A percentile compares a stretch with the other conserved stretches of the same genome.
Conservation (phyloP, 2,888 invertebrate species). For the Pandemis heparana region DNA sequence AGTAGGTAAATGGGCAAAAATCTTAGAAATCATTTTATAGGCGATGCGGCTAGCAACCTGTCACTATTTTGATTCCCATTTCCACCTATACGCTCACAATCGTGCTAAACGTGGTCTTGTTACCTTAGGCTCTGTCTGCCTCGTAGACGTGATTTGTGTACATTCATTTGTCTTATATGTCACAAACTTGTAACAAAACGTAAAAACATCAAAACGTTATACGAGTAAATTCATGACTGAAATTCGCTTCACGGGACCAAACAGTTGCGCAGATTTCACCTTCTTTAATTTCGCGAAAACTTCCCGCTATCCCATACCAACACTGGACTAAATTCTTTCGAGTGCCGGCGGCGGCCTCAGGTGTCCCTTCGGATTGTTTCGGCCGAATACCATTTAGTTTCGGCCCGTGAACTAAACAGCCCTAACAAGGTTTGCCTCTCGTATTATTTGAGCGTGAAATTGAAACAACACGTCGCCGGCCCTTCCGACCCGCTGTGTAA, state of each 20-base stretch:
- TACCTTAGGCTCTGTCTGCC: no score
- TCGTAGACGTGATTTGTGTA: no score
- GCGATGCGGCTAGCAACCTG: no score
- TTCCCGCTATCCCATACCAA: conserved; percentile 46
- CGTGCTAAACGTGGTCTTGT: no score
- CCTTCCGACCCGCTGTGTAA: conserved; percentile 41
- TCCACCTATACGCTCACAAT: no score
- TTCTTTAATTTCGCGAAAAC: conserved; percentile 14
- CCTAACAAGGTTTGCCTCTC: conserved; percentile 60
- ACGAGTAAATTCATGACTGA: no score
- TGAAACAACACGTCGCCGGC: conserved; percentile 45
- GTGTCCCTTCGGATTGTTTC: conserved; percentile 66
- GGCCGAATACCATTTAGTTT: conserved; percentile 65
- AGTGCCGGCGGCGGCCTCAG: conserved; percentile 60
- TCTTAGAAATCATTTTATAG: no score
- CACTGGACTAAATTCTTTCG: conserved; percentile 54
- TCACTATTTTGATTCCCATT: no score
- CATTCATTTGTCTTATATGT: no score
- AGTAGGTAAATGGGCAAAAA: no score
- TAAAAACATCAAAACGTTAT: no score
- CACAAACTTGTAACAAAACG: background rate
- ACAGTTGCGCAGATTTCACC: background rate
- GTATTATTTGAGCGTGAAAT: conserved; percentile 51
- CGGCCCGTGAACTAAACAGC: conserved; percentile 56
- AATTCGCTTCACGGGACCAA: background rate